These are phyloP conservation scores for Xenopus petersii DNA, from an alignment of 2,797 vertebrate species.

Conservation along the genomic window DNA sequence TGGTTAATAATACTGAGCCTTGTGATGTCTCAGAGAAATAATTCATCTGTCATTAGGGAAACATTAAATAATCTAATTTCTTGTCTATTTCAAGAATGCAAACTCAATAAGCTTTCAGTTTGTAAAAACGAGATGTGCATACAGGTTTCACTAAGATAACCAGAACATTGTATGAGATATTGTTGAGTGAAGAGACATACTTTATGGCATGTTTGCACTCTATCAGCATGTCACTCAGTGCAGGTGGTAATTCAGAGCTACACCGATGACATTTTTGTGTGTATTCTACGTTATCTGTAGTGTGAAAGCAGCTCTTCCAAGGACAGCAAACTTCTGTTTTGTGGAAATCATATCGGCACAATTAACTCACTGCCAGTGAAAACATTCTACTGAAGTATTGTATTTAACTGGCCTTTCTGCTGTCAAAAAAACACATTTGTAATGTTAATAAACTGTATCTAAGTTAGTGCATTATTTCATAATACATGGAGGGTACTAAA, in stretches of 20 bases:
- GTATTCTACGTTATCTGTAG: slow-evolving; percentile 11
- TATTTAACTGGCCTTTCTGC: no score
- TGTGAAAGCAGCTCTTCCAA: slow-evolving; percentile 2
- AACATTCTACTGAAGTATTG: background rate
- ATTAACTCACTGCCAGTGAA: background rate
- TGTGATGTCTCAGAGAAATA: background rate
- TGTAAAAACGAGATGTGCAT: slow-evolving; percentile 21
- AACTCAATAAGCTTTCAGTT: slow-evolving; percentile 32
- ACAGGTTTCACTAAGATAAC: slow-evolving; percentile 18
- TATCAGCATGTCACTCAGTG: slow-evolving; percentile 36
- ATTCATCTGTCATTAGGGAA: slow-evolving; percentile 21
- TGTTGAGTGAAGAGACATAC: slow-evolving; percentile 37
- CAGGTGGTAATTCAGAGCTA: slow-evolving; percentile 16
- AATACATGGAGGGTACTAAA: no score
- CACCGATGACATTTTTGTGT: slow-evolving; percentile 20
- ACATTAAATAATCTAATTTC: slow-evolving; percentile 17
- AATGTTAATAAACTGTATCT: no score
- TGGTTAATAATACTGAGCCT: no score
- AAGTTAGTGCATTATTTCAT: no score
- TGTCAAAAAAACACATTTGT: no score
- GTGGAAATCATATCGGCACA: background rate
- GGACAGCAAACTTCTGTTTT: slow-evolving; percentile 26
- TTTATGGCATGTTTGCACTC: slow-evolving; percentile 16
- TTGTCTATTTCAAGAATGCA: slow-evolving; percentile 30
- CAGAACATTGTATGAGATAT: slow-evolving; percentile 37